Evolutionary conservation across 2,113 vertebrate genomes (phyloP), one percentile per base, ranked within the genome.

Genomic region (Crotalus tigris): DNA sequence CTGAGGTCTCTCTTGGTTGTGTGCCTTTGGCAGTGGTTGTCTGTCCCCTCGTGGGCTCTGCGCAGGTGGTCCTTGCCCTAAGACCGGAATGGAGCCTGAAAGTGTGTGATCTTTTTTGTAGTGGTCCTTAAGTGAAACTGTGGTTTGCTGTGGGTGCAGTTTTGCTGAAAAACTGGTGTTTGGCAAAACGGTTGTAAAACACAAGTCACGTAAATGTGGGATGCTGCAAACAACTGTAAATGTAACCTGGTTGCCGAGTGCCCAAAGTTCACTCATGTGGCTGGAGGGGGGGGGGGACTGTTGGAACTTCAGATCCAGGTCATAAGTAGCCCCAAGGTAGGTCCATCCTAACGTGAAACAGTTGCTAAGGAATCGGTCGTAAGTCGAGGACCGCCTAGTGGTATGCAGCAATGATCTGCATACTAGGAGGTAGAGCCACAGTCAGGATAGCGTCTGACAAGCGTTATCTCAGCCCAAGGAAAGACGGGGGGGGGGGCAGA

Each of bases 21-120:
- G 59, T 10, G 24, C 24, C 3, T 61, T 59, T 61, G 24, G 24
- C 59, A 29, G 26, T 9, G 1, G 19, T 58, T 58, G 29, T 12
- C 64, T 39, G 69, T 81, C 15, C 33, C 8, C 15, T 19, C 1
- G 6, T 19, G 69, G 33, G 6, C 69, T 75, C 69, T 3, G 6
- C n/a, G 5, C 61, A 29, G 26, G 10, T 13, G 8, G 49, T 51
- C 49, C 49, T 51, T 51, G 26, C 61, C 61, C 12, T n/a, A 64
- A 64, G 26, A n/a, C 61, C n/a, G 61, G 61, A 13, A 5, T 5
- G 26, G 61, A 61, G 58, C 8, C 11, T n/a, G 61, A 69, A 4
- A 13, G 1, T 13, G 3, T 12, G 0, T 0, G 4, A 3, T 1
- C 61, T 64, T 64, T 29, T 64, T 12, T 29, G 26, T n/a, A 11